Evolutionary conservation across 2,797 vertebrate genomes (phyloP).

Genomic region (Lateolabrax maculatus): DNA sequence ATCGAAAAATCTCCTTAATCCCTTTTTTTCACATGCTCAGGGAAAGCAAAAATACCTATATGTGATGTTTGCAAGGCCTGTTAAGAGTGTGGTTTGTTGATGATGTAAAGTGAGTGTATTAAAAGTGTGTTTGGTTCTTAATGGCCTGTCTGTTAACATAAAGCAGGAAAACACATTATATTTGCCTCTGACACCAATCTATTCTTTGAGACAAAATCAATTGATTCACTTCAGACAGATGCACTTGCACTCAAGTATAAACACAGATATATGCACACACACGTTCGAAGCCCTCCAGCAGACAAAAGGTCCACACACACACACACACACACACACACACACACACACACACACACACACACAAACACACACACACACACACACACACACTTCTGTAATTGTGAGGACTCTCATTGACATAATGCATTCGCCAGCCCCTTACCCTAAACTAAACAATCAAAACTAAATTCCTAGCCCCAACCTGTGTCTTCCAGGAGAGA

Average conservation of each 20-base stretch:
- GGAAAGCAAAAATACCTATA: not conserved
- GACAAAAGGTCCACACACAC: not conserved
- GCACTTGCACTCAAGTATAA: conserved; percentile 12
- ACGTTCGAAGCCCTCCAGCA: not conserved
- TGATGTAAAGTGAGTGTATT: conserved; percentile 38
- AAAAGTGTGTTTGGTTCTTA: conserved; percentile 43
- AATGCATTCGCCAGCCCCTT: no score
- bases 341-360: not conserved
- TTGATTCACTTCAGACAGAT: conserved; percentile 46
- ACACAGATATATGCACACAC: not conserved
- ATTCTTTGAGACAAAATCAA: conserved; percentile 60
- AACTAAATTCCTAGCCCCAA: no score
- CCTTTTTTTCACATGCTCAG: conserved; percentile 6
- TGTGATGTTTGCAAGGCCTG: conserved; percentile 14
- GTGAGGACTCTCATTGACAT: no score
- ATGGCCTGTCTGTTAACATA: conserved; percentile 48
- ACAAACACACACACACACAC: not conserved
- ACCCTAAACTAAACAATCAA: no score
- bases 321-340: not conserved
- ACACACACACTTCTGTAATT: no score
- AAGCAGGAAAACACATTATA: conserved; percentile 37
- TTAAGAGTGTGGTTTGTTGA: conserved; percentile 15
- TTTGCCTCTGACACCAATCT: conserved; percentile 52
- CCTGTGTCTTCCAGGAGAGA: no score
- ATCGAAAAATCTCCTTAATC: not conserved